Conservation (phyloP, 2,113 vertebrate species). For the Choloepus hoffmanni region DNA sequence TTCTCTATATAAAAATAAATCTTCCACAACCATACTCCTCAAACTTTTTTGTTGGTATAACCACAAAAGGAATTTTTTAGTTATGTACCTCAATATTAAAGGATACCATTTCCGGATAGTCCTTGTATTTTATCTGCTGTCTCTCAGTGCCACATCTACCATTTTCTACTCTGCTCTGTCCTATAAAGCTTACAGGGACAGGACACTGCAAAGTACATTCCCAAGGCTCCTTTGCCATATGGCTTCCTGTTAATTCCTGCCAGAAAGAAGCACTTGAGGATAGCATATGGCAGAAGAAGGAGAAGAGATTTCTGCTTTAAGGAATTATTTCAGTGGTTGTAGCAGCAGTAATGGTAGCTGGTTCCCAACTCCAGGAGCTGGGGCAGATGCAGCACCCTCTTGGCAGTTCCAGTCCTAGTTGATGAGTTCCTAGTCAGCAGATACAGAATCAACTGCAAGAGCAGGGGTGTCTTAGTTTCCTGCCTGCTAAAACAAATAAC, state of each 20-base stretch:
- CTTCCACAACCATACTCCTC: background rate
- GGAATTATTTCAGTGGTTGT: background rate
- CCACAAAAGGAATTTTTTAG: background rate
- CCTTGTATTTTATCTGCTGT: background rate
- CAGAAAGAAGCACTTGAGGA: background rate
- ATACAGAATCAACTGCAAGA: background rate
- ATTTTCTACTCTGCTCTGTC: background rate
- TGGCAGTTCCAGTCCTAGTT: background rate
- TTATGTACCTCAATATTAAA: background rate
- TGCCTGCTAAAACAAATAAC: too few species aligned
- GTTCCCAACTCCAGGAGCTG: background rate
- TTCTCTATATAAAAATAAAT: background rate
- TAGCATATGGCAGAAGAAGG: background rate
- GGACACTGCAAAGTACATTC: background rate
- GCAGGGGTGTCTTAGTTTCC: background rate
- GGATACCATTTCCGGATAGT: background rate
- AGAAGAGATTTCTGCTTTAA: background rate
- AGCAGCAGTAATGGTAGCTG: background rate
- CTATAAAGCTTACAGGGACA: background rate
- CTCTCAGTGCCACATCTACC: background rate
- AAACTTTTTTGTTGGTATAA: background rate
- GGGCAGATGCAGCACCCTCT: background rate
- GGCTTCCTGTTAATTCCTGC: background rate
- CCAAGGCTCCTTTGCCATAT: background rate
- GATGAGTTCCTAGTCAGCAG: background rate